Conservation (phyloP, 2,113 vertebrate species). For the Oreotrochilus melanogaster region DNA sequence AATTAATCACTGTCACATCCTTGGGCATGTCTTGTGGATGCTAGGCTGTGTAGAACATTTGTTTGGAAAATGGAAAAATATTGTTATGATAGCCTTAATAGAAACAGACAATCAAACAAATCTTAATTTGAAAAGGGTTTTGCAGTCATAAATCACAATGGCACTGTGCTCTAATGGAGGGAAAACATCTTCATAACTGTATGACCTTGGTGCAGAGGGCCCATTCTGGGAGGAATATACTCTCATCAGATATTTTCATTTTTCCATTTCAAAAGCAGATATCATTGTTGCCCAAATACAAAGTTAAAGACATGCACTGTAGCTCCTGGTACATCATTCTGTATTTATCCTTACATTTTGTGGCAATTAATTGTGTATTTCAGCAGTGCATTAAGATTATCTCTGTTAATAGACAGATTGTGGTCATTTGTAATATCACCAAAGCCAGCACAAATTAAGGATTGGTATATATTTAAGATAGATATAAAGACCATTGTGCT, state of each 20-base stretch:
- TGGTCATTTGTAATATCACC: neutral
- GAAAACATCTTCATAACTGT: slow-evolving; percentile 69
- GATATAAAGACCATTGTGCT: neutral
- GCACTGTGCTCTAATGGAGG: slow-evolving; percentile 53
- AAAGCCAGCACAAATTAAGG: neutral
- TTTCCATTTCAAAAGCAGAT: neutral
- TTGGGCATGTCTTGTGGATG: slow-evolving; percentile 38
- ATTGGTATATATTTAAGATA: neutral
- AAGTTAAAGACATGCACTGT: neutral
- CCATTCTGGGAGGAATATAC: neutral
- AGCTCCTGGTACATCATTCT: neutral
- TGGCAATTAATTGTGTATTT: neutral
- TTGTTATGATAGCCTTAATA: slow-evolving; percentile 76
- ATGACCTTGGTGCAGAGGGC: slow-evolving; percentile 5
- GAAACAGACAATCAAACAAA: slow-evolving; percentile 84
- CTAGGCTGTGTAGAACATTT: slow-evolving; percentile 68
- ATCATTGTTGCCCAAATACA: neutral
- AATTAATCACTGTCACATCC: slow-evolving; percentile 80
- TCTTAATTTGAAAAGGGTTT: slow-evolving; percentile 80
- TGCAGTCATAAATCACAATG: slow-evolving; percentile 80
- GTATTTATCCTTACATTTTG: neutral
- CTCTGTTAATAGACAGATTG: neutral
- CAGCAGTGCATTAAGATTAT: neutral
- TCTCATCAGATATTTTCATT: neutral
- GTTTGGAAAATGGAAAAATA: slow-evolving; percentile 76